Evolutionary conservation across 2,797 vertebrate genomes (phyloP), one percentile per base, ranked within the genome.

Genomic region (Oreonectes daqikongensis): DNA sequence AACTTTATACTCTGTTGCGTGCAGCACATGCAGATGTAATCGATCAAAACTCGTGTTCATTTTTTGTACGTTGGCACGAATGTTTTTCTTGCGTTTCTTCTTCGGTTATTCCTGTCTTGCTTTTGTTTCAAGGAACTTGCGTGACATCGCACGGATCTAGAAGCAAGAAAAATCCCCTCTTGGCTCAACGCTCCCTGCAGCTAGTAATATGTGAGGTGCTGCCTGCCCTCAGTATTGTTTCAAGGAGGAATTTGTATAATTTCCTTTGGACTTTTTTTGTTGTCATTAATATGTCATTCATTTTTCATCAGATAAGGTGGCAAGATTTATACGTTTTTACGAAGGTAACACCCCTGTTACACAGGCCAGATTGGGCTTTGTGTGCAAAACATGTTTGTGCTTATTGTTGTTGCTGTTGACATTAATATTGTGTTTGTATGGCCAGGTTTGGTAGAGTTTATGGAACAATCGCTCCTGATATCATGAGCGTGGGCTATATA

Each of bases 161-260:
- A 82, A 84, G 83, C 84, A 40, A 55, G 14, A 72, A 75, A 84
- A 81, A 85, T 84, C 78, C 79, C 82, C 82, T 81, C 70, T 42
- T 53, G 65, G 24, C 68, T 70, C 67, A 82, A 82, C 24, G 11
- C 82, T 81, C 81, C 82, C 79, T 79, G 73, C 81, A 78, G 75
- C 82, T 74, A 79, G 61, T 83, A 64, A 78, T 75, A 75, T 71
- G 60, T 82, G 82, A 81, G 72, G 52, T 65, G 77, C 81, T 84
- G 70, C 75, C 57, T 72, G 64, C 81, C 85, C 78, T 80, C 46
- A 75, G 82, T 73, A 88, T 91, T 91, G 89, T 91, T 90, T 85
- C 82, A 85, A 52, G 38, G 72, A 85, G 77, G 78, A 81, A 79
- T 85, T 83, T 74, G 82, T 84, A 87, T 79, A 30, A 83, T 91